A percentile compares a stretch with the other conserved stretches of the same genome.
These are phyloP conservation scores for Microctenopoma steveboyesi DNA, from an alignment of 2,797 vertebrate genomes.

Conservation along the genomic window DNA sequence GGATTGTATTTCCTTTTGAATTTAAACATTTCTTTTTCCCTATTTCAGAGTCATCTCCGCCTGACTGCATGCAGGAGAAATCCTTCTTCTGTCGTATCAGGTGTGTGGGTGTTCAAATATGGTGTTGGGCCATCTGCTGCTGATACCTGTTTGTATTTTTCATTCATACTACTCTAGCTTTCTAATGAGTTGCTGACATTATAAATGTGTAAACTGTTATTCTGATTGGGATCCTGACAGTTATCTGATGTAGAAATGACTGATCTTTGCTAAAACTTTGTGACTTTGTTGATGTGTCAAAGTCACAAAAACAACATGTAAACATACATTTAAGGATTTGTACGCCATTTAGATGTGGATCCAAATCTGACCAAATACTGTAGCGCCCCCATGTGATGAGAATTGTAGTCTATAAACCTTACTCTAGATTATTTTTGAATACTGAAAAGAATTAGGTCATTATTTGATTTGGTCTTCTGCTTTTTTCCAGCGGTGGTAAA, in stretches of 20 bases:
- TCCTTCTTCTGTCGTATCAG: conserved; percentile 98
- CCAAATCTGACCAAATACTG: conserved; percentile 11
- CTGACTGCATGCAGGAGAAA: conserved; percentile 93
- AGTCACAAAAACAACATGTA: background rate
- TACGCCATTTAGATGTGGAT: background rate
- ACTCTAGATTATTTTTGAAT: background rate
- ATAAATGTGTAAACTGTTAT: conserved; percentile 40
- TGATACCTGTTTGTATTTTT: conserved; percentile 24
- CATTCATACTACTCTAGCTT: conserved; percentile 65
- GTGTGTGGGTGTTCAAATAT: conserved; percentile 74
- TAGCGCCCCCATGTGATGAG: conserved; percentile 43
- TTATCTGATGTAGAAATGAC: background rate
- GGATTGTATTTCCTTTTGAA: conserved; percentile 52
- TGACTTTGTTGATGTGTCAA: background rate
- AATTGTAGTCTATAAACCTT: background rate
- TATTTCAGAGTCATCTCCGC: conserved; percentile 79
- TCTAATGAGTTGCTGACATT: conserved; percentile 63
- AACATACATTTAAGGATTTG: background rate
- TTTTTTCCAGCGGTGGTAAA: conserved; percentile 83
- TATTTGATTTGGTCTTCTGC: conserved; percentile 10
- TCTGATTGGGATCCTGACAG: background rate
- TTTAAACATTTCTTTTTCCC: conserved; percentile 52
- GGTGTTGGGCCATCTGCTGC: conserved; percentile 65
- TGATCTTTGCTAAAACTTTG: background rate
- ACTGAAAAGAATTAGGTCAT: background rate